Conservation (phyloP, 2,888 invertebrate genomes). For the Heteropelma amictum region DNA sequence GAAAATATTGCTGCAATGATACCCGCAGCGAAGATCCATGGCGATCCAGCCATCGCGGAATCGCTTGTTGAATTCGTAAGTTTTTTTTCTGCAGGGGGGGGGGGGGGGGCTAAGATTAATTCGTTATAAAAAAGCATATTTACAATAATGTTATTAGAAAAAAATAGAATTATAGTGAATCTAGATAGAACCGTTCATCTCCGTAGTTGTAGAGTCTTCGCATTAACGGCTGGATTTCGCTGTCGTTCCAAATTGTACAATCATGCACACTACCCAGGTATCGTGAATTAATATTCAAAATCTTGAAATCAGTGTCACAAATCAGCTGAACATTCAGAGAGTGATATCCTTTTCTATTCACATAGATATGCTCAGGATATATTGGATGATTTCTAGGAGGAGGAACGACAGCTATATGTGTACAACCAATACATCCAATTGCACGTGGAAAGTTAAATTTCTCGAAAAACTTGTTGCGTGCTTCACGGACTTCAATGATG, state of each 20-base stretch:
- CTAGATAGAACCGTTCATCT: not conserved
- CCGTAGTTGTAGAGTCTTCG: not conserved
- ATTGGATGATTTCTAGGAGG: constrained; percentile 55
- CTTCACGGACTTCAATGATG: too few species aligned
- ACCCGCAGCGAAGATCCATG: too few species aligned
- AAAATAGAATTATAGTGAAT: too few species aligned
- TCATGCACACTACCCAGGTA: constrained; percentile 60
- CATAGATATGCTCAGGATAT: constrained; percentile 62
- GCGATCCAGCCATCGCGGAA: too few species aligned
- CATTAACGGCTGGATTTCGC: constrained; percentile 42
- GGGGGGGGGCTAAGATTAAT: too few species aligned
- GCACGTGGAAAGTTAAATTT: constrained; percentile 56
- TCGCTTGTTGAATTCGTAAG: too few species aligned
- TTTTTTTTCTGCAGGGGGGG: too few species aligned
- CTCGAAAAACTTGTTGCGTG: too few species aligned
- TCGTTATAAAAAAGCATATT: too few species aligned
- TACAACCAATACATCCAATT: constrained; percentile 63
- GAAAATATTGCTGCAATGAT: too few species aligned
- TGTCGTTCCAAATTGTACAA: constrained; percentile 57
- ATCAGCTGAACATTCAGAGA: constrained; percentile 63
- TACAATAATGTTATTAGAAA: too few species aligned
- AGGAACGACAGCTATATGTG: constrained; percentile 63
- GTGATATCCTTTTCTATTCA: constrained; percentile 65
- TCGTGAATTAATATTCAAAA: constrained; percentile 54
- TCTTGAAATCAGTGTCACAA: constrained; percentile 43